phyloP scores from a whole-genome alignment of 2,888 invertebrate species.

The Ophion ventricosus region DNA sequence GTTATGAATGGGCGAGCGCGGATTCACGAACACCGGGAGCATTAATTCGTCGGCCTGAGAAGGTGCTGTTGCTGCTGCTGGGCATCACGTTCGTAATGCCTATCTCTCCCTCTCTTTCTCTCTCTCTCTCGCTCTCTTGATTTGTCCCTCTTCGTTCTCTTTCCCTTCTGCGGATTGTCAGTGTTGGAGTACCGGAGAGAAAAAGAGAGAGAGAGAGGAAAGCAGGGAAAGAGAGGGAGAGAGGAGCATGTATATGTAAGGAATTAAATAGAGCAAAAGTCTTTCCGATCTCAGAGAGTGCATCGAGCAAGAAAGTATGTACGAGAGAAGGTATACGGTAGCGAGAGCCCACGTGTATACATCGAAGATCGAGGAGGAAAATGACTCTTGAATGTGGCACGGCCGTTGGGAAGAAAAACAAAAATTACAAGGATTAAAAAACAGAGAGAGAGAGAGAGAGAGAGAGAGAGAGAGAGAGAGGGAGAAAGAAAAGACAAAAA shows the following conservation, averaged over 20 bases:
- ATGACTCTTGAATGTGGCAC: constrained; percentile 46
- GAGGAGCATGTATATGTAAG: constrained; percentile 7
- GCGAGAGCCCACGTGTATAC: constrained; percentile 12
- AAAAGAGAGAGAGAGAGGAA: constrained; percentile 23
- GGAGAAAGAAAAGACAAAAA: constrained; percentile 29
- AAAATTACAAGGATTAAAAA: constrained; percentile 1
- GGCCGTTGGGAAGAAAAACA: constrained; percentile 23
- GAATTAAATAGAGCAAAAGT: constrained; percentile 63
- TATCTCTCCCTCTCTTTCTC: background rate
- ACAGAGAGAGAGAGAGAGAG: too few species aligned
- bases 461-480: too few species aligned
- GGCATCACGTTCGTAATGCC: constrained; percentile 46
- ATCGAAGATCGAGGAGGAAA: constrained; percentile 50
- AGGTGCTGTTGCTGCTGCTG: constrained; percentile 61
- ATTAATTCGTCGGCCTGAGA: constrained; percentile 75
- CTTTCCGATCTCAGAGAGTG: constrained; percentile 39
- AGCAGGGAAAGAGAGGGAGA: constrained; percentile 24
- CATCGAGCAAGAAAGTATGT: constrained; percentile 49
- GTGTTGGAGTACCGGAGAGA: constrained; percentile 3
- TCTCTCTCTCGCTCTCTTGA: constrained; percentile 14
- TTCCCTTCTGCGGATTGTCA: constrained; percentile 7
- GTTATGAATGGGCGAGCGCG: constrained; percentile 79
- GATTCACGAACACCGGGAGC: constrained; percentile 77
- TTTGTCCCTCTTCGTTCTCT: background rate
- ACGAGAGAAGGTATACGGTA: constrained; percentile 26